Evolutionary conservation across 2,113 vertebrate species (phyloP), one percentile per base, ranked within the genome.

Genomic region (Bos indicus): DNA sequence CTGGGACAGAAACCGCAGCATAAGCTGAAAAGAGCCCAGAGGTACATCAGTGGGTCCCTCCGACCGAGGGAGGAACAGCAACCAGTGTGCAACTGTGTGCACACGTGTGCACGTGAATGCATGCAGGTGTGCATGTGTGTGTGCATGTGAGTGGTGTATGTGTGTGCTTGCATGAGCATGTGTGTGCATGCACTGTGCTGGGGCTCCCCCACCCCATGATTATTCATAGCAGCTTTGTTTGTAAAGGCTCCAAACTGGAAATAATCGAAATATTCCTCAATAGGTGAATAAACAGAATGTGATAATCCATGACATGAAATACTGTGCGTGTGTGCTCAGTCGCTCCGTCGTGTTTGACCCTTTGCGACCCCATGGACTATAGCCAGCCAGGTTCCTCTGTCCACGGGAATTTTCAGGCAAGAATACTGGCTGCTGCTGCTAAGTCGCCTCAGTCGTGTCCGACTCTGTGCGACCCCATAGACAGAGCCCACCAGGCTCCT

Each of bases 101-200:
- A 28, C 0, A 4, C 2, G 9, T 0, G 7, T 5, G 46, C 1
- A 4, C 1, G 6, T 13, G 78, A 1, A 43, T 11, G 17, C 13
- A 17, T 0, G 26, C 59, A 3, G 12, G 51, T 51, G 51, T 15
- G 13, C 1, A 0, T 14, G 14, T 14, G 14, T 9, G 9, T 13
- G 16, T 0, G 54, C 54, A 19, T 1, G 67, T 5, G 9, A 21
- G 30, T n/a, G 33, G 33, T 21, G 3, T 60, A 12, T 1, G 0
- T 23, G 13, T 43, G 67, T 71, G 19, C 11, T 21, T 7, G 43
- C 28, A 17, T n/a, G 12, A 6, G 14, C 2, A 23, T 67, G 10
- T 19, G 33, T n/a, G 33, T n/a, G 33, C 67, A 13, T 25, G 43
- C 12, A 4, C 5, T 40, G 8, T 10, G 51, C 59, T 7, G 60